Evolutionary conservation across 1,140 invertebrate species (phyloP).

Genomic region (Panagrolaimus sp.): DNA sequence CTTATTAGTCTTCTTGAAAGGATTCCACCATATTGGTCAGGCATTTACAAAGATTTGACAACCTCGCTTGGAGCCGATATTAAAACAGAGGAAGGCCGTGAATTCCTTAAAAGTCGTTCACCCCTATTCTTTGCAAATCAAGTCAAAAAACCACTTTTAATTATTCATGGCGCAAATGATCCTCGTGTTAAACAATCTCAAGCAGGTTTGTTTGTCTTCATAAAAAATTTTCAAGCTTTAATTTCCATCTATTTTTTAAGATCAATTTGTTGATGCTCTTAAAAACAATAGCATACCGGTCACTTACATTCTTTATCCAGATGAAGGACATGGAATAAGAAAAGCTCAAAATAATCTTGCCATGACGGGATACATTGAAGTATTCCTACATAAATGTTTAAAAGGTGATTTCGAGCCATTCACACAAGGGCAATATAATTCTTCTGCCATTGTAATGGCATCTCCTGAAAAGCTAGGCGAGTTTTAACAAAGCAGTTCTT

Average conservation of each 20-base stretch:
- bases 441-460: slow-evolving; percentile 27
- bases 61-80: slow-evolving; percentile 55
- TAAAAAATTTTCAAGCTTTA: slow-evolving; percentile 43
- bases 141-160: slow-evolving; percentile 42
- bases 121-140: slow-evolving; percentile 44
- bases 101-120: slow-evolving; percentile 41
- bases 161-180: slow-evolving; percentile 47
- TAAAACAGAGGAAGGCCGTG: slow-evolving; percentile 37
- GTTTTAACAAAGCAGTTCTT: neutral
- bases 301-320: slow-evolving; percentile 43
- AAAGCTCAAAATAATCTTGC: slow-evolving; percentile 44
- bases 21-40: slow-evolving; percentile 55
- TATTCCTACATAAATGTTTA: slow-evolving; percentile 43
- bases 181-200: slow-evolving; percentile 46
- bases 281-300: slow-evolving; percentile 48
- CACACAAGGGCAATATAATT: slow-evolving; percentile 39
- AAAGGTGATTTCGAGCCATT: slow-evolving; percentile 42
- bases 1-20: slow-evolving; percentile 55
- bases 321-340: slow-evolving; percentile 41
- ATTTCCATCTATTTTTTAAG: slow-evolving; percentile 32
- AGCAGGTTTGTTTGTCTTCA: slow-evolving; percentile 33
- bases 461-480: neutral
- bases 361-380: slow-evolving; percentile 45
- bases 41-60: slow-evolving; percentile 56
- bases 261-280: slow-evolving; percentile 53